Evolutionary conservation across 2,113 vertebrate genomes (phyloP), one percentile per base, ranked within the genome.

Genomic region (Triplophysa rosa): DNA sequence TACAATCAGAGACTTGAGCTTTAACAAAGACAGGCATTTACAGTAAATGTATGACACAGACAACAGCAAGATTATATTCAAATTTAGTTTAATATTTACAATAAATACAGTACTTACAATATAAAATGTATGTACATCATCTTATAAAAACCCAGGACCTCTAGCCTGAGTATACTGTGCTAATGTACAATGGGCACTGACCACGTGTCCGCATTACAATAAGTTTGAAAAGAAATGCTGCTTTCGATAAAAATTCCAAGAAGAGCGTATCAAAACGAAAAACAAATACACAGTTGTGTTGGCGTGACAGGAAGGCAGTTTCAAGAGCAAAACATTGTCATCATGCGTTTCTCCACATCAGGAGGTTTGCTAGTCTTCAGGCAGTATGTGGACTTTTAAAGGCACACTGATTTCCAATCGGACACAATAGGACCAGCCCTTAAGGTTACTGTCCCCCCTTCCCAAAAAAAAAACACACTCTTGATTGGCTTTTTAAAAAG

Each of bases 101-200:
- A 91, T 92, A 94, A 93, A 93, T 94, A 94, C 92, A 94, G 90
- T 92, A 93, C 90, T 93, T 90, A 94, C 94, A 91, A 84, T 88
- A 93, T 94, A 94, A 93, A 96, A 95, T 94, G 90, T 94, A 95
- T 97, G 90, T 97, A 96, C 95, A 97, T 89, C 88, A 88, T 87
- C 84, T 89, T 93, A 89, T 91, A 94, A 94, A 94, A 92, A 92
- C 90, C 93, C 94, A 94, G 94, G 94, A 93, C 95, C 67, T 97
- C 94, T 88, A 95, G 95, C 95, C 94, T 92, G 90, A 94, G 87
- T 61, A 81, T 68, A 42, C 9, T 58, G 75, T 88, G 89, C 90
- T 95, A 95, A 93, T 94, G 95, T 93, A 94, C 92, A 92, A 90
- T 88, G 87, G 90, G 92, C 90, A 92, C 93, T 89, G 86, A 87